Evolutionary conservation across 2,797 vertebrate genomes (phyloP), one percentile per base, ranked within the genome.

Genomic region (Ptychobarbus kaznakovi): DNA sequence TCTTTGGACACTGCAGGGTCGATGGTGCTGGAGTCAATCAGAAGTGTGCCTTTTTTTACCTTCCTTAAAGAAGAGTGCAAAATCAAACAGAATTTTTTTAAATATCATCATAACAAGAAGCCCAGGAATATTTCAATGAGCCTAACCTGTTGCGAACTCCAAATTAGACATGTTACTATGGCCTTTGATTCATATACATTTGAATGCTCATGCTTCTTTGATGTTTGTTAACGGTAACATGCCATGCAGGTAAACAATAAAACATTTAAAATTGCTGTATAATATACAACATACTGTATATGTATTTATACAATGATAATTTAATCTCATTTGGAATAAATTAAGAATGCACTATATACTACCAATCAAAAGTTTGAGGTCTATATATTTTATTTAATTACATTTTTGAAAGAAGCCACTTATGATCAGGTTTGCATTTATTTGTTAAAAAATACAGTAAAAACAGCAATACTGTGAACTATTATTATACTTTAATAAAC

Each of bases 11-110:
- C 96, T 8, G 95, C 68, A 22, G 98, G 98, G 90, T 99, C 97
- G 87, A 99, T 99, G 89, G 98, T 99, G 93, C 97, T 99, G 90
- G 98, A 99, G 94, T 99, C 98, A 89, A 99, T 98, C 90, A 99
- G 94, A 20, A 99, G 94, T 28, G 97, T 98, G 61, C 97, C 98
- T 90, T 98, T 99, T 94, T 98, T 99, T 89, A 99, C 96, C 92
- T 97, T 99, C 93, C 98, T 99, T 68, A 93, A 91, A 49, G 46
- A 88, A 22, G 42, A 56, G 3, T 25, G 32, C 16, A 68, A 40
- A 28, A 74, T 66, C 18, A 35, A 32, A 63, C 10, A 74, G 88
- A 90, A 90, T 87, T 91, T 88, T 78, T 76, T 88, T 94, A 92
- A 92, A 92, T 89, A 88, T 89, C 84, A 84, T 91, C 90, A 90